Percentiles rank a stretch among this genome's conserved stretches.
These are phyloP conservation scores for Rhodophaea formosa DNA, from an alignment of 2,888 invertebrate genomes.

Conservation along the genomic window DNA sequence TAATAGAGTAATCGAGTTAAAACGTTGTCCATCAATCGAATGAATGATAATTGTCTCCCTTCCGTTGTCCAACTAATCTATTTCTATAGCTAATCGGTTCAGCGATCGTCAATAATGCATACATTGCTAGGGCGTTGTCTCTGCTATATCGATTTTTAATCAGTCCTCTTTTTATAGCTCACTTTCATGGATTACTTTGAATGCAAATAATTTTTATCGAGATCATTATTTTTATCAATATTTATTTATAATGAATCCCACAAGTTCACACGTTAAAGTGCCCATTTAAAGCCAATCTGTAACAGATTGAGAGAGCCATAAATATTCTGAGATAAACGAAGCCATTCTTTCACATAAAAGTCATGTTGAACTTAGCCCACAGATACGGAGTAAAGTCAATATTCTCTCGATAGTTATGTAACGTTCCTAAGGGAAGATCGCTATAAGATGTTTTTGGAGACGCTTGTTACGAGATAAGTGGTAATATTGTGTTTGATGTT, in stretches of 20 bases:
- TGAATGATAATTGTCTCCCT: slow-evolving; percentile 45
- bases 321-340: slow-evolving; percentile 55
- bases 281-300: slow-evolving; percentile 50
- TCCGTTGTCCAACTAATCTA: slow-evolving; percentile 40
- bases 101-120: slow-evolving; percentile 31
- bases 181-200: slow-evolving; percentile 23
- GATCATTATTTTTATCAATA: slow-evolving; percentile 16
- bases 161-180: slow-evolving; percentile 26
- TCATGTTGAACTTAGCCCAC: slow-evolving; percentile 52
- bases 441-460: slow-evolving; percentile 64
- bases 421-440: slow-evolving; percentile 54
- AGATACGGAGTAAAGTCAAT: slow-evolving; percentile 61
- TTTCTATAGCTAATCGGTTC: slow-evolving; percentile 31
- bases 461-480: slow-evolving; percentile 75
- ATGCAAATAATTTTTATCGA: slow-evolving; percentile 11
- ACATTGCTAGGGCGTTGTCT: slow-evolving; percentile 34
- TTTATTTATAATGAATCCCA: slow-evolving; percentile 13
- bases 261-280: slow-evolving; percentile 37
- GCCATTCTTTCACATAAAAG: slow-evolving; percentile 53
- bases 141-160: slow-evolving; percentile 27
- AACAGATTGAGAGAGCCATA: slow-evolving; percentile 53
- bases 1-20: slow-evolving; percentile 26
- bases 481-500: slow-evolving; percentile 76
- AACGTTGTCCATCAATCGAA: slow-evolving; percentile 40
- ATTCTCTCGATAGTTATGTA: slow-evolving; percentile 41